Base-by-base conservation (phyloP, 1,140 invertebrate genomes). In the Wiebesia pumilae region DNA sequence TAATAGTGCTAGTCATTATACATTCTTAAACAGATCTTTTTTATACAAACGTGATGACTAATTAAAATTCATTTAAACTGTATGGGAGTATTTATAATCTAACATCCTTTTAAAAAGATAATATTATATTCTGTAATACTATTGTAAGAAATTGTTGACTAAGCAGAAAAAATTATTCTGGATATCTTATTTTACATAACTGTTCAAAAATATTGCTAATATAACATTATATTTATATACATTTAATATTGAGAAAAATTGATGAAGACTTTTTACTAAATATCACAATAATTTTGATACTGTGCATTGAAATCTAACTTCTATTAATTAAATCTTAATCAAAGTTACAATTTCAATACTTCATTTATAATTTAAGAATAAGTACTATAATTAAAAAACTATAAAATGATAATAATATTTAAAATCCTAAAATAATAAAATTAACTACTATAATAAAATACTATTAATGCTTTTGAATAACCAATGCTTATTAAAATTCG, bases 1-100 rank as follows among this genome's bases (percentile, higher is more conserved):
- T 71, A 58, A 71, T 85, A 85, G 40, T 33, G 77, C 84, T 9
- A 85, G 62, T 85, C 77, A 80, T 71, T 80, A 71, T 71, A 71
- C 16, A 58, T 79, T 58, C 84, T n/a, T 80, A 27, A 40, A 71
- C 71, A 38, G 75, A 51, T 35, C 40, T 69, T 67, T 67, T 65
- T 79, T 79, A 27, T 47, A 35, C 21, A 71, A 67, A 79, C 16
- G 16, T 43, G 77, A 85, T 71, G 77, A 85, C 62, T 85, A 85
- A 69, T 27, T 43, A n/a, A 80, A 80, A 38, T 71, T 80, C 27
- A 80, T 84, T 84, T 62, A 35, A 78, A 78, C 27, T 38, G 30
- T 65, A 77, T 47, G 73, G 19, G 27, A 58, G 7, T 19, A 33
- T 33, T 58, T 54, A 47, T 75, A 58, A 75, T 75, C 81, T 71